phyloP scores from a whole-genome alignment of 2,797 vertebrate genomes.

The Muraenolepis orangiensis region DNA sequence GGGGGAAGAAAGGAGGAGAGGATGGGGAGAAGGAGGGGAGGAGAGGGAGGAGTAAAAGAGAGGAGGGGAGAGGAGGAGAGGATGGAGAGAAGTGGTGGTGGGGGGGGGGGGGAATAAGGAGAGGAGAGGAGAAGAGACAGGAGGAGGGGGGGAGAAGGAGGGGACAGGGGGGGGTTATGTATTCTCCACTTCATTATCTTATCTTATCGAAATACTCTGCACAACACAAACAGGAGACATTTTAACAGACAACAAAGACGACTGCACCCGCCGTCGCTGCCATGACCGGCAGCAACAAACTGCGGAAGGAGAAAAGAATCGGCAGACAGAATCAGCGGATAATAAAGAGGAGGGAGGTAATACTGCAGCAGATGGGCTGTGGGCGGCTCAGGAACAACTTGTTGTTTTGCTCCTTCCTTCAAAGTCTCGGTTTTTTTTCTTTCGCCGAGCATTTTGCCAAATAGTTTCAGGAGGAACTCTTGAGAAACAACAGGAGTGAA shows the following conservation, averaged over 20 bases:
- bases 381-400: constrained; percentile 78
- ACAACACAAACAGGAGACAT: constrained; percentile 73
- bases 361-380: constrained; percentile 81
- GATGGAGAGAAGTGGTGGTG: background rate
- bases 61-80: background rate
- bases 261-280: constrained; percentile 70
- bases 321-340: constrained; percentile 70
- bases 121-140: no score
- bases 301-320: constrained; percentile 66
- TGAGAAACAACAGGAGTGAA: constrained; percentile 77
- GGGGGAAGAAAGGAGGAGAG: background rate
- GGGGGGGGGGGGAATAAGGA: constrained; percentile 25
- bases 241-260: constrained; percentile 58
- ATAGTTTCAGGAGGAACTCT: constrained; percentile 80
- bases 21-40: background rate
- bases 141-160: no score
- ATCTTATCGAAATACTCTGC: constrained; percentile 67
- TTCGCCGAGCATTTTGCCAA: constrained; percentile 75
- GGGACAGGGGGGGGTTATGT: constrained; percentile 69
- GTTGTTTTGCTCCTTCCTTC: constrained; percentile 77
- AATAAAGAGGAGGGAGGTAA: constrained; percentile 73
- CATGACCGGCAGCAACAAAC: constrained; percentile 61
- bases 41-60: no score
- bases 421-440: constrained; percentile 63
- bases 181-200: constrained; percentile 65